Evolutionary conservation across 2,113 vertebrate genomes (phyloP), one percentile per base, ranked within the genome.

Genomic region (Labeo rohita): DNA sequence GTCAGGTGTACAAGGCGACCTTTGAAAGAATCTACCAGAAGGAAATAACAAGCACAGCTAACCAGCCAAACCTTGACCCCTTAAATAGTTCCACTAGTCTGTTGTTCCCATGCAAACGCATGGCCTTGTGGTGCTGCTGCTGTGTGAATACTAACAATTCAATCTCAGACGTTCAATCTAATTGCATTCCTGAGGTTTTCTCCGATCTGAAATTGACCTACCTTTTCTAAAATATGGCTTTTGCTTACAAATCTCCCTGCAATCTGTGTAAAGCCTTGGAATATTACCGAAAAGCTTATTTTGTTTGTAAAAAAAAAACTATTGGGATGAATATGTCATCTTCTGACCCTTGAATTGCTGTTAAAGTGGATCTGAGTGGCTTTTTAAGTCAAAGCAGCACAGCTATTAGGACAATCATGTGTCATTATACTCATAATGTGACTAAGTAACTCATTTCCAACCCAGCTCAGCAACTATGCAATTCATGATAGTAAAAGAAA

Each of bases 361-460:
- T 36, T 49, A 50, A 66, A 18, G 43, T 50, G 43, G 45, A 12
- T 66, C 7, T 81, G 79, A 82, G 80, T 36, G 16, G 63, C 63
- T 82, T 45, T 49, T 82, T 49, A 28, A 82, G 63, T 82, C 23
- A 68, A 70, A 82, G 45, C 61, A 52, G 45, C 7, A 15, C 8
- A 36, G 63, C 80, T 36, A 50, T 82, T 52, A 50, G 43, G 23
- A 52, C 45, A 70, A 52, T 70, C 80, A 52, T 70, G 63, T 82
- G 63, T 82, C 61, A 82, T 82, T 82, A 82, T 66, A 12, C 28
- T 68, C 15, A 70, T 68, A 68, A 66, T 68, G 28, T 36, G 63
- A 36, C 61, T 79, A 18, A 79, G 59, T 79, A 59, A 59, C 16
- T 39, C 11, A 76, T 65, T 12, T 73, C 34, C 47, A 23, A 56